Conservation (phyloP, 2,888 invertebrate species). For the Drosophila paranaensis region DNA sequence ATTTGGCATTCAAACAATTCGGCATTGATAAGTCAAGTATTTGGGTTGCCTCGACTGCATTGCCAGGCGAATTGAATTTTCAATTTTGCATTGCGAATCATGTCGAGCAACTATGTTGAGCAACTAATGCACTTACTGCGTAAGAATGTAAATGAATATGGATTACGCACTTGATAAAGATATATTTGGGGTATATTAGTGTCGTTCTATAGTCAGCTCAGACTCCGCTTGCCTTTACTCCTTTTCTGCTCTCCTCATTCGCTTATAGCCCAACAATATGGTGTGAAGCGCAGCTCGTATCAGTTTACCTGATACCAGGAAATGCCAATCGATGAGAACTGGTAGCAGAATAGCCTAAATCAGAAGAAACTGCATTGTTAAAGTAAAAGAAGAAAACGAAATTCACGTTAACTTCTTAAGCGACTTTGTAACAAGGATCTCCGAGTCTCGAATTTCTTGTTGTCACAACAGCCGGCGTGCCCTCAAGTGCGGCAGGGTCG, state of each 20-base stretch:
- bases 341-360: slow-evolving; percentile 30
- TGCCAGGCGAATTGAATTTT: slow-evolving; percentile 2
- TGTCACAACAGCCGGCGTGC: slow-evolving; percentile 69
- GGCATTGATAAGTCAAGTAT: slow-evolving; percentile 29
- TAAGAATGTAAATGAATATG: neutral
- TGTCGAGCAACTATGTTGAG: slow-evolving; percentile 1
- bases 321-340: slow-evolving; percentile 27
- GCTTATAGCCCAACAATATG: neutral
- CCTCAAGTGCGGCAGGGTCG: slow-evolving; percentile 53
- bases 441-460: slow-evolving; percentile 64
- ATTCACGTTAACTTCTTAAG: slow-evolving; percentile 62
- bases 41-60: neutral
- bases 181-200: neutral
- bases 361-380: slow-evolving; percentile 24
- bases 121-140: neutral
- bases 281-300: slow-evolving; percentile 23
- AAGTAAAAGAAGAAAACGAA: slow-evolving; percentile 4
- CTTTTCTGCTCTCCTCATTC: too few species aligned
- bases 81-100: neutral
- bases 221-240: too few species aligned
- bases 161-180: accelerated
- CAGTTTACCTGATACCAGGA: slow-evolving; percentile 35
- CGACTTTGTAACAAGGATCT: slow-evolving; percentile 43
- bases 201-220: too few species aligned
- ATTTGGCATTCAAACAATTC: slow-evolving; percentile 34